Evolutionary conservation across 2,888 invertebrate genomes (phyloP), one percentile per base, ranked within the genome.

Genomic region (Litoditis marina): DNA sequence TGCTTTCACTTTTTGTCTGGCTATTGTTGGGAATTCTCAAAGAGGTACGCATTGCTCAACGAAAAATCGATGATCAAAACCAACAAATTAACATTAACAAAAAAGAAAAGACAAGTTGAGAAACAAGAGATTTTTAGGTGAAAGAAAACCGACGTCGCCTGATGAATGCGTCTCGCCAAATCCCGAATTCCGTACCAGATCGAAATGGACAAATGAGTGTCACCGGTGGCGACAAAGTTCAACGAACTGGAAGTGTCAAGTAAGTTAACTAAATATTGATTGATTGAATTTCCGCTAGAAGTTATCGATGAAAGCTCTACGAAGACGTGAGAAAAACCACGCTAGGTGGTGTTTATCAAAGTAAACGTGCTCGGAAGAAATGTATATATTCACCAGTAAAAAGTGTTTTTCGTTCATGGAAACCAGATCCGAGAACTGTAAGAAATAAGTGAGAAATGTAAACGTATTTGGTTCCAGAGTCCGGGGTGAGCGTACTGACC

Each of bases 1-100:
- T 85, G 67, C 81, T 86, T 31, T 83, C 85, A 0, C 72, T 84
- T 6, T 78, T 86, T 56, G 85, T 86, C 30, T 81, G 84, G 54
- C 76, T 85, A 11, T 80, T 86, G 4, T 80, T 85, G 32, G 71
- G 80, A 27, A 85, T 85, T 32, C 83, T 86, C 28, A 61, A 62
- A 47, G 73, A 66, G 62, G 66, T 66, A n/a, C n/a, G 56, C 1
- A 16, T 27, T 57, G 34, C 25, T 31, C 11, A 52, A 31, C 13
- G 16, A 13, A 22, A n/a, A 8, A 30, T 16, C 13, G 8, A 52
- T 8, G 32, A 52, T 16, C 16, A 30, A 13, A 16, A 11, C 30
- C 25, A 55, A 32, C 42, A 13, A 13, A 16, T 11, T 25, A 59
- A 57, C 56, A 47, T n/a, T 52, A 16, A 7, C 52, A 8, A 28